Base-by-base conservation (phyloP, 2,888 invertebrate genomes). In the Scaptomyza flava region DNA sequence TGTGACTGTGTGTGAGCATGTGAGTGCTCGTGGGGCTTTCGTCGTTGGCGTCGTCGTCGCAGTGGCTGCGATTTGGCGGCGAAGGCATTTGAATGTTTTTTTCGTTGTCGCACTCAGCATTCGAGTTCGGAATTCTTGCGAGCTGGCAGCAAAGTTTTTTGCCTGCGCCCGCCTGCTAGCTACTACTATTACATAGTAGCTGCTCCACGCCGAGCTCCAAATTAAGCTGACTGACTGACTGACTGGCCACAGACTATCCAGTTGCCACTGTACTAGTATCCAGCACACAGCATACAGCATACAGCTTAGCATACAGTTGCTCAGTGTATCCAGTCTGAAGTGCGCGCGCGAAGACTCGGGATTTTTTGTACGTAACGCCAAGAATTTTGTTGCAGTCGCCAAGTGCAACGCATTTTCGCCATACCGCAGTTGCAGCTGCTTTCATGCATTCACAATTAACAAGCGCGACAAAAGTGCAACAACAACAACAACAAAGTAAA, bases 81-180 rank as follows among this genome's bases (percentile, higher is more conserved):
- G 84, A 85, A 83, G 89, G 91, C 91, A 91, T 91, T 91, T 90
- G 81, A 82, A 83, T 84, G 89, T 90, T 91, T 91, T 91, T 91
- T 90, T 90, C 90, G 83, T 83, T 77, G 85, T 85, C 83, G 79
- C 85, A 81, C 87, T 89, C 91, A 90, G 90, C 91, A 91, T 91
- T 91, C 91, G 91, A 89, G 90, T 90, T 90, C 90, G 91, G 91
- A 90, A 91, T 91, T 91, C 91, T 91, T 91, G 89, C 90, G 91
- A 91, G 91, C 89, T 91, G 91, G 91, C 87, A 91, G 91, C 90
- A 91, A 88, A 83, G 87, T 91, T 89, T 91, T 91, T 90, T 78
- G 72, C 70, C 58, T 64, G 72, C 59, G 65, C 57, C 76, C 74
- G 70, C 50, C 50, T 50, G 34, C 6, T 11, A n/a, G 48, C 45